Evolutionary conservation across 2,888 invertebrate species (phyloP).

Genomic region (Ichneumoninae sp.): DNA sequence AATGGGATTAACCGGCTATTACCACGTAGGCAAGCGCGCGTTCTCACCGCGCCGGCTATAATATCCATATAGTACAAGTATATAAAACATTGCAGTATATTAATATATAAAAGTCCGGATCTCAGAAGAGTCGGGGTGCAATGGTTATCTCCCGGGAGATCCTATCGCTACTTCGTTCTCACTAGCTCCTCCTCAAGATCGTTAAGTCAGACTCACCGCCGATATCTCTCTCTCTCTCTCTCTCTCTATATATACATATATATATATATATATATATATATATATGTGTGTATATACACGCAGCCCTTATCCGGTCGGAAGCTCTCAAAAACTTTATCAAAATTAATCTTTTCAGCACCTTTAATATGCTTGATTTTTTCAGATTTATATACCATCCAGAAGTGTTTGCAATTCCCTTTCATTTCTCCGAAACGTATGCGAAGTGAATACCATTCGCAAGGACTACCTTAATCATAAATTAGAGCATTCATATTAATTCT

Average conservation of each 20-base stretch:
- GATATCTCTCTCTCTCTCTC: too few relatives aligned
- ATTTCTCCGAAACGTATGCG: too few relatives aligned
- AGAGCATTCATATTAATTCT: too few relatives aligned
- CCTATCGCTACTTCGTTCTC: conserved; percentile 2
- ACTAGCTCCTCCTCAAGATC: neutral
- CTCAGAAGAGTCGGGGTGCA: neutral
- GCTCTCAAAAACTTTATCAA: conserved; percentile 6
- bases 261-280: too few relatives aligned
- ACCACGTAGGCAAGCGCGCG: conserved; percentile 73
- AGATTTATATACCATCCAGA: too few relatives aligned
- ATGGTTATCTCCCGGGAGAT: neutral
- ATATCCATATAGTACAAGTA: conserved; percentile 10
- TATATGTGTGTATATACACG: too few relatives aligned
- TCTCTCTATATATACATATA: too few relatives aligned
- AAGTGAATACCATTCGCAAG: too few relatives aligned
- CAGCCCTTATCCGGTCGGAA: neutral
- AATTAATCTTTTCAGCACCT: too few relatives aligned
- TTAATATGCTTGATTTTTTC: too few relatives aligned
- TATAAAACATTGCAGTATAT: conserved; percentile 6
- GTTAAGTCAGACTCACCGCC: neutral
- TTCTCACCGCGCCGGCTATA: conserved; percentile 65
- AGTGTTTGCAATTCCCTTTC: too few relatives aligned
- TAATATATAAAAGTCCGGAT: conserved; percentile 15
- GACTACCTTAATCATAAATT: too few relatives aligned
- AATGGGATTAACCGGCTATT: conserved; percentile 79